Conservation (phyloP, 2,113 vertebrate species). For the Pitta sordida region DNA sequence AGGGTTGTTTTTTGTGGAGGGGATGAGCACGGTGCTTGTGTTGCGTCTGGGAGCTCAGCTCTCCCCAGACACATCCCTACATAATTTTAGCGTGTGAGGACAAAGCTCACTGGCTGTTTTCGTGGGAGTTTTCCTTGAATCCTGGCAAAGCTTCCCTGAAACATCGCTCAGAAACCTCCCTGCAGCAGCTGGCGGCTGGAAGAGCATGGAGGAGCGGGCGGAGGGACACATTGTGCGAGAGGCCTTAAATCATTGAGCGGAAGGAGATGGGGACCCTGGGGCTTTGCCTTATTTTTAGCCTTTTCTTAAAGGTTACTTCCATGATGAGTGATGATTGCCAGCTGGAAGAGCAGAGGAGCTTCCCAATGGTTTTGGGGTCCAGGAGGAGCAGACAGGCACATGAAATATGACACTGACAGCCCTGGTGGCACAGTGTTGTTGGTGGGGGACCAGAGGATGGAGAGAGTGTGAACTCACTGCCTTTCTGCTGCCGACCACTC, state of each 20-base stretch:
- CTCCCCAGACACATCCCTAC: rapidly evolving
- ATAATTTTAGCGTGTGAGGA: rapidly evolving
- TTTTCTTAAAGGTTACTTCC: not conserved
- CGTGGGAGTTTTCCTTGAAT: not conserved
- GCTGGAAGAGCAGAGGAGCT: not conserved
- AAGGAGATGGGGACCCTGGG: not conserved
- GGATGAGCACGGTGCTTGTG: not conserved
- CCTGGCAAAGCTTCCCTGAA: not conserved
- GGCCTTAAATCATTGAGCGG: not conserved
- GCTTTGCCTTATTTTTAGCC: not conserved
- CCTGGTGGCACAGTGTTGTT: not conserved
- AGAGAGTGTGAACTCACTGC: not conserved
- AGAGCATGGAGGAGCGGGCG: rapidly evolving
- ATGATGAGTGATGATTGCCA: not conserved
- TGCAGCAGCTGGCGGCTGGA: not conserved
- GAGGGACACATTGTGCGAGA: rapidly evolving
- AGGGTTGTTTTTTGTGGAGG: not conserved
- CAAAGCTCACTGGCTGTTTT: not conserved
- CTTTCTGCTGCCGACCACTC: not conserved
- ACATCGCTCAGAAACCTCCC: not conserved
- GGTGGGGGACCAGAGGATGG: not conserved
- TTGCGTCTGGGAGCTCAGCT: not conserved
- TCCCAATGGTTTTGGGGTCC: not conserved
- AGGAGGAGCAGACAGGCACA: not conserved
- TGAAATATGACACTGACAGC: not conserved